Evolutionary conservation across 2,888 invertebrate species (phyloP).

Genomic region (Caenorhabditis doughertyi): DNA sequence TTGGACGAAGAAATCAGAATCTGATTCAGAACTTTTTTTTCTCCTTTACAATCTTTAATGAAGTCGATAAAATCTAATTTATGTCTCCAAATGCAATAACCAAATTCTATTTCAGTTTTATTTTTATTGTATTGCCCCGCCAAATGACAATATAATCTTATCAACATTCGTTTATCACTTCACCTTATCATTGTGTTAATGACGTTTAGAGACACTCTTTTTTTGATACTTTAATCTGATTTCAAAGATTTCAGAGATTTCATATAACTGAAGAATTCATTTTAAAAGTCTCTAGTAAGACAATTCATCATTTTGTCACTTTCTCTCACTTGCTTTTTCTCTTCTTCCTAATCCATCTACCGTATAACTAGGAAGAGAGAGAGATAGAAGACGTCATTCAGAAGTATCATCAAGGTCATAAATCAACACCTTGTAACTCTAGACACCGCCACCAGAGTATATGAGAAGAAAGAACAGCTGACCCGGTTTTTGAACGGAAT

Average conservation of each 20-base stretch:
- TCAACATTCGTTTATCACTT: slow-evolving; percentile 19
- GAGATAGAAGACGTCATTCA: slow-evolving; percentile 41
- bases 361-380: slow-evolving; percentile 33
- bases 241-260: neutral
- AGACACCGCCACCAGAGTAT: slow-evolving; percentile 15
- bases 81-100: slow-evolving; percentile 4
- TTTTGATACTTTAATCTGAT: slow-evolving; percentile 13
- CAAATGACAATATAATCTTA: slow-evolving; percentile 7
- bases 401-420: slow-evolving; percentile 53
- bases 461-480: slow-evolving; percentile 41
- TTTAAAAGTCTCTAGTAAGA: neutral
- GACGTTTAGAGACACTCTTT: neutral
- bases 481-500: slow-evolving; percentile 39
- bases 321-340: slow-evolving; percentile 23
- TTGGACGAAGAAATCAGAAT: neutral
- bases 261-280: neutral
- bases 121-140: neutral
- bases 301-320: slow-evolving; percentile 44
- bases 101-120: slow-evolving; percentile 18
- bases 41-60: neutral
- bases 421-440: slow-evolving; percentile 60
- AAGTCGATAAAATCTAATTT: slow-evolving; percentile 16
- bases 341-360: slow-evolving; percentile 41
- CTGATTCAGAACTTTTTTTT: neutral
- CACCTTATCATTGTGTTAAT: neutral